Evolutionary conservation across 2,113 vertebrate genomes (phyloP), one percentile per base, ranked within the genome.

Genomic region (Recurvirostra avosetta): DNA sequence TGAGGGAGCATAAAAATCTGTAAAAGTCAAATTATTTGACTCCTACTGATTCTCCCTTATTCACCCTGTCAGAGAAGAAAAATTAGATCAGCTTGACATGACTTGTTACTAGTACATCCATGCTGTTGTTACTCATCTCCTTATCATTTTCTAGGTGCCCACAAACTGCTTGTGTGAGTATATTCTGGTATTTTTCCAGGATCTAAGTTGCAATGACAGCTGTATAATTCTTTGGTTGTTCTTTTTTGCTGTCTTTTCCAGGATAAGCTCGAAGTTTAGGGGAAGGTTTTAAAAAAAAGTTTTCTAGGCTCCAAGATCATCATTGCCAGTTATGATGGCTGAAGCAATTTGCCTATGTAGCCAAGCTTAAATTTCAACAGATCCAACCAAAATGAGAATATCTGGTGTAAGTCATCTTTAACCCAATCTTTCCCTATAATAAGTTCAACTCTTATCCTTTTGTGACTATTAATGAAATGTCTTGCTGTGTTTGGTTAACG

Each of bases 41-140:
- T 93, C 65, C 36, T 70, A 88, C 59, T 70, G 11, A 32, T 83
- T 94, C 38, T 80, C 12, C 23, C 32, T 91, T 89, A 77, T 83
- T 96, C 80, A 92, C 11, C 23, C 17, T 91, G 45, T 84, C 83
- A 84, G 59, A 79, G 67, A 86, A 91, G 41, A 92, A 96, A 96
- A 92, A 90, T 83, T 49, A 88, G 70, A 96, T 86, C 50, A 86
- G 32, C 55, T 88, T 92, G 75, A 77, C 47, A 41, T n/a, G 25
- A 53, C 36, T 75, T 88, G 52, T 30, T 86, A 49, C 47, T 68
- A 22, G 71, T 61, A 83, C 34, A 76, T 80, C 23, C 49, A 58
- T 58, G 66, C 19, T 62, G 18, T 6, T 74, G 22, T 88, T 95
- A 89, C 50, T 92, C 88, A 92, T 63, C 25, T 80, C 34, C 49